phyloP scores from a whole-genome alignment of 2,113 vertebrate species.

The Bubalus kerabau region DNA sequence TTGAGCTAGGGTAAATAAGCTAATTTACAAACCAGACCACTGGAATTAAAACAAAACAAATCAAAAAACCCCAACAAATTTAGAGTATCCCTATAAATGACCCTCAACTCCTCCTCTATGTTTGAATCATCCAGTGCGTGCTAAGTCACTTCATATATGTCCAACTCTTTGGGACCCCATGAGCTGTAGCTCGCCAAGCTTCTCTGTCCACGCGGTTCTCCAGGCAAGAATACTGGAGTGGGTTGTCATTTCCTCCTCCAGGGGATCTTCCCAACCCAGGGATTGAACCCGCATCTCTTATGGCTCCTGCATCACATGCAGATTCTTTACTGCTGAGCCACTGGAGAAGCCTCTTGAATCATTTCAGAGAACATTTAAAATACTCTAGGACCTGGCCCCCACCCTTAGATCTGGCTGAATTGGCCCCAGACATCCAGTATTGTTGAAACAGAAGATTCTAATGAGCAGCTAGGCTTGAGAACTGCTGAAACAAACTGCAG shows the following conservation, averaged over 20 bases:
- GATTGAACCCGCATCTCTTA: accelerated
- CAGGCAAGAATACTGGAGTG: neutral
- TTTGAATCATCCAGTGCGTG: neutral
- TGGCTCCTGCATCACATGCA: neutral
- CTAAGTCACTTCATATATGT: neutral
- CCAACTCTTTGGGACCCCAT: neutral
- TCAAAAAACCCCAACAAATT: neutral
- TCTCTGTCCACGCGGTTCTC: neutral
- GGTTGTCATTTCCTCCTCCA: neutral
- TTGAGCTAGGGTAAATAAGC: neutral
- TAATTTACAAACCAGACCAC: neutral
- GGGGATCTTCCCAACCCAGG: neutral
- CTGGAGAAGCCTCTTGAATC: neutral
- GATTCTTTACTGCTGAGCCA: neutral
- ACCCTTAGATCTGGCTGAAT: neutral
- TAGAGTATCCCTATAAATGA: neutral
- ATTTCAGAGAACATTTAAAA: neutral
- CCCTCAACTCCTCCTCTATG: neutral
- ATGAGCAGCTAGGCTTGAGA: neutral
- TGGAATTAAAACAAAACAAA: neutral
- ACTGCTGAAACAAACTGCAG: neutral
- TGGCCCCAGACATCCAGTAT: neutral
- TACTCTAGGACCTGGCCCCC: neutral
- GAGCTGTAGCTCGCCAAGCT: neutral
- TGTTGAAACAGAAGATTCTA: neutral